Conservation (phyloP, 2,797 vertebrate genomes). For the Sebastes iracundus region DNA sequence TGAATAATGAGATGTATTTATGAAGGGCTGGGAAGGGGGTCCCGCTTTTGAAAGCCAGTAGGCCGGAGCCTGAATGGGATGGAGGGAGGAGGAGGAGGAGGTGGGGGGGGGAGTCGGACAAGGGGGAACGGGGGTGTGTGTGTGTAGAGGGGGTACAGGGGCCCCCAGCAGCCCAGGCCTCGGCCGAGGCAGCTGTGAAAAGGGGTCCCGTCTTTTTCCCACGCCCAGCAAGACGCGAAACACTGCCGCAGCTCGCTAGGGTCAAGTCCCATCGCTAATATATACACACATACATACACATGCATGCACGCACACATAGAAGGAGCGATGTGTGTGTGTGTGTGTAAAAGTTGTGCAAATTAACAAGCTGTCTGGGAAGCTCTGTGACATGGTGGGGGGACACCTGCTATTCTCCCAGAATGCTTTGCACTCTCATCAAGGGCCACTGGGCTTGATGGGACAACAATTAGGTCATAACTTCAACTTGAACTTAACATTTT, state of each 20-base stretch:
- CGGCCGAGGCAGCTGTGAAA: slow-evolving; percentile 91
- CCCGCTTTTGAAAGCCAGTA: slow-evolving; percentile 81
- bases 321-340: slow-evolving; percentile 38
- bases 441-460: slow-evolving; percentile 59
- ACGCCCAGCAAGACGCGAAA: slow-evolving; percentile 90
- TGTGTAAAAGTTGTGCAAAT: slow-evolving; percentile 82
- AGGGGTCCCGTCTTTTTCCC: slow-evolving; percentile 92
- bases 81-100: slow-evolving; percentile 48
- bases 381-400: slow-evolving; percentile 64
- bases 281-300: slow-evolving; percentile 82
- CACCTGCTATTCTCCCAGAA: slow-evolving; percentile 79
- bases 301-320: slow-evolving; percentile 61
- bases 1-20: slow-evolving; percentile 93
- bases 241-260: slow-evolving; percentile 85
- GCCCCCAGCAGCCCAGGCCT: slow-evolving; percentile 87
- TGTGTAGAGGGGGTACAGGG: slow-evolving; percentile 69
- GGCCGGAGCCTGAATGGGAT: slow-evolving; percentile 81
- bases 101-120: slow-evolving; percentile 47
- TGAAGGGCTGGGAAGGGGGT: slow-evolving; percentile 81
- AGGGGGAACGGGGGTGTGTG: slow-evolving; percentile 54
- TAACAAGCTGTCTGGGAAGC: slow-evolving; percentile 84
- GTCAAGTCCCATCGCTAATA: slow-evolving; percentile 90
- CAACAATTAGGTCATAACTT: slow-evolving; percentile 78
- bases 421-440: slow-evolving; percentile 68
- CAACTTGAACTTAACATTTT: slow-evolving; percentile 77